Evolutionary conservation across 2,888 invertebrate species (phyloP).

Genomic region (Pheosia tremula): DNA sequence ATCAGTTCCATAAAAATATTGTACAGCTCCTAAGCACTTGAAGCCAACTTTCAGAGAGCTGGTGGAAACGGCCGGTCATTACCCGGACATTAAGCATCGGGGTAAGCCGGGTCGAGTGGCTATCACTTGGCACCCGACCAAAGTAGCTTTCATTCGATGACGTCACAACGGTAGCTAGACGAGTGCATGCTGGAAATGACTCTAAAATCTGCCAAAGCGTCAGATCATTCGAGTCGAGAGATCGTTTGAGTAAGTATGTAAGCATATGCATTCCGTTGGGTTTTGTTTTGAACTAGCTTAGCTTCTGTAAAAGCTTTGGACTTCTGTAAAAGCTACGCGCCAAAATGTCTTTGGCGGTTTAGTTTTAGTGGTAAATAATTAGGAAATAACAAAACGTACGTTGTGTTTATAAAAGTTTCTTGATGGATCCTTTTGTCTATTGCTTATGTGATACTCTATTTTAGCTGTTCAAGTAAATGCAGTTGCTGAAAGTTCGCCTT

Average conservation of each 20-base stretch:
- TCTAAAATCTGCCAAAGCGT: constrained; percentile 34
- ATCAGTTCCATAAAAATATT: constrained; percentile 14
- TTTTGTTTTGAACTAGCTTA: background rate
- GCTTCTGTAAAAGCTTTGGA: too few relatives aligned
- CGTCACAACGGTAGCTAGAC: constrained; percentile 48
- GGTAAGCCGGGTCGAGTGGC: constrained; percentile 68
- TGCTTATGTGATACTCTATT: too few relatives aligned
- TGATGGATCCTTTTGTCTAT: too few relatives aligned
- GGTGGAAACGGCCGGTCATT: constrained; percentile 72
- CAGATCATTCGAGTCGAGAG: constrained; percentile 23
- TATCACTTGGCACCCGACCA: constrained; percentile 77
- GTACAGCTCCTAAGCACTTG: constrained; percentile 36
- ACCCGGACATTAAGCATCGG: constrained; percentile 66
- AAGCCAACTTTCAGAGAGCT: constrained; percentile 38
- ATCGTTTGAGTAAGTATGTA: background rate
- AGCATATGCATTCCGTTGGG: background rate
- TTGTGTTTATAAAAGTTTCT: too few relatives aligned
- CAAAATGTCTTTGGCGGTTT: too few relatives aligned
- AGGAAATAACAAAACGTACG: too few relatives aligned
- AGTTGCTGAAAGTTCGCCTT: too few relatives aligned
- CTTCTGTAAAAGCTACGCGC: too few relatives aligned
- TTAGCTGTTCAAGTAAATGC: too few relatives aligned
- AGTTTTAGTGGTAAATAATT: too few relatives aligned
- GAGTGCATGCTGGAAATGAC: constrained; percentile 30
- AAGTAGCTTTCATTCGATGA: constrained; percentile 67